Evolutionary conservation across 2,888 invertebrate genomes (phyloP), one percentile per base, ranked within the genome.

Genomic region (Lepidocyrtoides sp.): DNA sequence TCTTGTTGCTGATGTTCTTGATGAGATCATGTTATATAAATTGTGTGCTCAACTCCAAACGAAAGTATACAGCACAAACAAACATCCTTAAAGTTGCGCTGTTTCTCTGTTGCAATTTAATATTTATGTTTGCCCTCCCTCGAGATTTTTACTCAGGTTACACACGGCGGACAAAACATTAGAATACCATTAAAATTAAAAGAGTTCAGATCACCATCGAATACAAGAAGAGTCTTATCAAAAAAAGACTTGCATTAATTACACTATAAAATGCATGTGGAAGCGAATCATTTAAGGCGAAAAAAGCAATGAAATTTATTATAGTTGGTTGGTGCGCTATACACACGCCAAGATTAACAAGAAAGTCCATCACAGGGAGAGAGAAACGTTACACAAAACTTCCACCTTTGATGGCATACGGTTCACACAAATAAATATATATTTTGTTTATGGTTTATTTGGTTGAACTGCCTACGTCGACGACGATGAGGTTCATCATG

Each of bases 171-270:
- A 36, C 32, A 81, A 86, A 86, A 84, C 91, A 91, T 91, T 91
- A 91, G 87, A 91, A 84, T 63, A 88, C 91, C 88, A 91, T 91
- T 91, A 84, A 88, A 79, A 51, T 90, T 84, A 90, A 90, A 90
- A 84, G 90, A 89, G 89, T 89, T 89, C 89, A 89, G 89, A 90
- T 90, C 90, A 89, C 41, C 77, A 63, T 51, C 86, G 23, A 85
- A 41, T 36, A 84, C 60, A 23, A 8, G 57, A 75, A n/a, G n/a
- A n/a, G n/a, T 14, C 69, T 44, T 54, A 72, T 51, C 84, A 75
- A 44, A 63, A 48, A 17, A 48, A 3, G 20, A 44, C 23, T 3
- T 14, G 51, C 12, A 77, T 51, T 77, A 77, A 77, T 51, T 51
- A 77, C 51, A 26, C 51, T 23, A 14, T 29, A 77, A 17, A 20